These are phyloP conservation scores for Paracyclopina nana DNA, from an alignment of 1,140 invertebrate species.

Conservation along the genomic window DNA sequence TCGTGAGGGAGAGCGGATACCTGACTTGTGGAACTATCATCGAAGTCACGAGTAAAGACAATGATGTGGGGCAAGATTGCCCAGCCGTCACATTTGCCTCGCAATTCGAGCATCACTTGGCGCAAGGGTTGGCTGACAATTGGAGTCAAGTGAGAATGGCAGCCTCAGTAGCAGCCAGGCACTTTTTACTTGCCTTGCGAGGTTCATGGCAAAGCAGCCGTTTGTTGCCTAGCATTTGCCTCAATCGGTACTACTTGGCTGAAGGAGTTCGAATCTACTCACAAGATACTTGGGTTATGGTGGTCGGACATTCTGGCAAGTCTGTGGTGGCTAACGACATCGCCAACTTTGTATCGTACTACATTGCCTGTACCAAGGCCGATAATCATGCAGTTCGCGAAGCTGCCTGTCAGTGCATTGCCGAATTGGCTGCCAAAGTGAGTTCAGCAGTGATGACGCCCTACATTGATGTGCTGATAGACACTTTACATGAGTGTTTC, in stretches of 20 bases:
- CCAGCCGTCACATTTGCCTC: background rate
- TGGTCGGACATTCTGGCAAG: conserved; percentile 30
- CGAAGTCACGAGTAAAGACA: conserved; percentile 23
- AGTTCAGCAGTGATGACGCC: conserved; percentile 26
- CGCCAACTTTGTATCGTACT: conserved; percentile 27
- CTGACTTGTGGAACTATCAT: conserved; percentile 33
- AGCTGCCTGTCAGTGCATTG: conserved; percentile 37
- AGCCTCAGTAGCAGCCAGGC: conserved; percentile 32
- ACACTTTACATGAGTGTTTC: conserved; percentile 32
- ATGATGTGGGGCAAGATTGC: conserved; percentile 11
- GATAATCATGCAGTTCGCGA: conserved; percentile 38
- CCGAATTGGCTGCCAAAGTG: conserved; percentile 35
- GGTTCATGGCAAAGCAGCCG: background rate
- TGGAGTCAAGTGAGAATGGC: conserved; percentile 38
- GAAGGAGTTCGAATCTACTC: conserved; percentile 37
- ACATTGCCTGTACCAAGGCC: conserved; percentile 30
- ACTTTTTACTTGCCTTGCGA: conserved; percentile 24
- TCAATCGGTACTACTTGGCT: conserved; percentile 38
- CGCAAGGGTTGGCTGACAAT: conserved; percentile 32
- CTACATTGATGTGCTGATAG: conserved; percentile 27
- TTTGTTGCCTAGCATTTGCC: conserved; percentile 34
- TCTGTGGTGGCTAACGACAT: conserved; percentile 28
- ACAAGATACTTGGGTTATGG: conserved; percentile 35
- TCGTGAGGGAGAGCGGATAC: conserved; percentile 36
- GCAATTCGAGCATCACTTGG: conserved; percentile 21